A percentile compares a stretch with the other conserved stretches of the same genome.
Conservation (phyloP, 2,888 invertebrate genomes). For the Anoncus sp. region DNA sequence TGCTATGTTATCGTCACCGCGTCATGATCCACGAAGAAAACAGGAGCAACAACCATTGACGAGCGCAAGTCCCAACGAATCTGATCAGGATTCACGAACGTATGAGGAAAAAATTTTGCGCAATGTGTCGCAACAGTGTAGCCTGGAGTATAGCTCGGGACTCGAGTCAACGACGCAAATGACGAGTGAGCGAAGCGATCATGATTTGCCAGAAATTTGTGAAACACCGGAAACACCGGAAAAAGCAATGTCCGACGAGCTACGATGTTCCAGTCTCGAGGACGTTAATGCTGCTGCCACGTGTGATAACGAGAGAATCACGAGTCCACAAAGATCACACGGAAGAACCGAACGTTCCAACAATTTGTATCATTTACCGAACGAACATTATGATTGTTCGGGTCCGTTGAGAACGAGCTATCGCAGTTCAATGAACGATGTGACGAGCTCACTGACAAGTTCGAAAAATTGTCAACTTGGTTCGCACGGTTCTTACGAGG, state of each 20-base stretch:
- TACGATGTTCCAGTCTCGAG: conserved; percentile 59
- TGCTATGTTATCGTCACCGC: conserved; percentile 50
- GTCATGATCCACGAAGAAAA: conserved; percentile 73
- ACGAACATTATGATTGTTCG: conserved; percentile 65
- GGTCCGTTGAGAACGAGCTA: conserved; percentile 70
- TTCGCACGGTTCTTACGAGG: conserved; percentile 74
- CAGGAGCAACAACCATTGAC: conserved; percentile 78
- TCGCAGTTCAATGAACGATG: conserved; percentile 78
- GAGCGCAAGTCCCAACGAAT: conserved; percentile 73
- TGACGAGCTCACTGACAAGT: conserved; percentile 72
- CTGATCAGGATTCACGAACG: conserved; percentile 76
- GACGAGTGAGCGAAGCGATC: conserved; percentile 79
- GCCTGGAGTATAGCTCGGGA: conserved; percentile 88
- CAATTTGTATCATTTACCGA: conserved; percentile 76
- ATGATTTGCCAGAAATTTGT: conserved; percentile 79
- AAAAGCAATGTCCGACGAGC: conserved; percentile 56
- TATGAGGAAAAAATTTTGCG: conserved; percentile 84
- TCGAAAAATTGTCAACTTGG: conserved; percentile 72
- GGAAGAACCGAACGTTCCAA: conserved; percentile 74
- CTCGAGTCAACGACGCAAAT: conserved; percentile 78
- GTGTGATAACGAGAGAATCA: conserved; percentile 29
- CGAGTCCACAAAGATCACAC: conserved; percentile 58
- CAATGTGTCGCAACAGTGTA: conserved; percentile 89
- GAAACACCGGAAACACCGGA: conserved; percentile 71
- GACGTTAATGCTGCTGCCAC: conserved; percentile 47